Evolutionary conservation across 1,140 invertebrate genomes (phyloP).

Genomic region (Neodiprion fabricii): DNA sequence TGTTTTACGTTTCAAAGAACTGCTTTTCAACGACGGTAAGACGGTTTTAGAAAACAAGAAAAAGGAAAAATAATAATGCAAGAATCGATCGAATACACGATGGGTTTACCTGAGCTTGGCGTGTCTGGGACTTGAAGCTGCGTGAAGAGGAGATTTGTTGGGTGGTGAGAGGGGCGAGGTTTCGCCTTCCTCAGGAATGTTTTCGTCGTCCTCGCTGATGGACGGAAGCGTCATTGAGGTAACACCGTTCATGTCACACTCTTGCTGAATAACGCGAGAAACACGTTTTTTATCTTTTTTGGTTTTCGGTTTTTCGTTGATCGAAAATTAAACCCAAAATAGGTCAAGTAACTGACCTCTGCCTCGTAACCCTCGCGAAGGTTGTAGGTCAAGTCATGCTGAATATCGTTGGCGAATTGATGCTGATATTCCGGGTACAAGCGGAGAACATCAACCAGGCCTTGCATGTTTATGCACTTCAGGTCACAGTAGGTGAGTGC

Average conservation of each 20-base stretch:
- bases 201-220: constrained; percentile 92
- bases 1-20: no score
- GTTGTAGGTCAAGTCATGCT: constrained; percentile 95
- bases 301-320: not conserved
- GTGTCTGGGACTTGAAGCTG: constrained; percentile 69
- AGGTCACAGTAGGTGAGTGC: constrained; percentile 95
- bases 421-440: constrained; percentile 95
- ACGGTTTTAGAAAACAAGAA: no score
- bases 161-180: constrained; percentile 69
- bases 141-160: constrained; percentile 65
- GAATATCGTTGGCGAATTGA: constrained; percentile 91
- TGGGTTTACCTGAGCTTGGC: constrained; percentile 68
- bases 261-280: constrained; percentile 60
- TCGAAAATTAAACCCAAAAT: not conserved
- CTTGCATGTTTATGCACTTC: constrained; percentile 91
- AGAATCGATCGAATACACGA: constrained; percentile 2
- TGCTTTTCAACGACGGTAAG: no score
- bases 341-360: constrained; percentile 65
- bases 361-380: constrained; percentile 91
- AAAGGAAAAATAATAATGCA: not conserved
- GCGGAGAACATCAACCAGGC: constrained; percentile 87
- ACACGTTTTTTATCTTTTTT: constrained; percentile 3
- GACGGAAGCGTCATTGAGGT: constrained; percentile 85
- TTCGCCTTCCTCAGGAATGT: constrained; percentile 76
- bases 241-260: constrained; percentile 80